Evolutionary conservation across 2,888 invertebrate species (phyloP), one percentile per base, ranked within the genome.

Genomic region (Selenia dentaria): DNA sequence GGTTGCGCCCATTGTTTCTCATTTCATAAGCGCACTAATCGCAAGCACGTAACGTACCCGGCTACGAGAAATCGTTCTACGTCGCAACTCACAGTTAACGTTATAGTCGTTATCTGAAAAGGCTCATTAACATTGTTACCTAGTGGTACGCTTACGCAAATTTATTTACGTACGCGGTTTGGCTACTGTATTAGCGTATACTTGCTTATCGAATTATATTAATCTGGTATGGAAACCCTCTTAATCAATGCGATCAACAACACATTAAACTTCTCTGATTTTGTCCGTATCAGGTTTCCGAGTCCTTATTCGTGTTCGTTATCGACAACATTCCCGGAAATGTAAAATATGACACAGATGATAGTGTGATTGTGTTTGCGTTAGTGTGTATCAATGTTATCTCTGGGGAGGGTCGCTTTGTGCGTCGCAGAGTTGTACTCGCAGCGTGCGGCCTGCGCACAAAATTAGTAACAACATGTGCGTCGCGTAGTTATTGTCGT

Each of bases 381-480:
- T 45, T 49, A 29, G 49, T 40, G 40, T 32, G 49, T 51, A 48
- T 51, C 51, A 31, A 45, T 48, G 48, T 33, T 47, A 52, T 50
- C 45, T 42, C 12, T 31, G 37, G 39, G 32, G 28, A 44, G 42
- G 32, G 43, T 27, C 42, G 43, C 38, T 46, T 53, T 59, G 59
- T 58, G 40, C 52, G 55, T 36, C 25, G 39, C 41, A 56, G 54
- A 34, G 28, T 36, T 42, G 44, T 48, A 27, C 20, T 61, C 82
- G 51, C 85, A 78, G 83, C 85, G 64, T 77, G 84, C 62, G 77
- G 74, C 66, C 74, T 44, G 63, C 51, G 59, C 54, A 60, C 65
- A 61, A 75, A 81, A 83, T 84, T 82, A 82, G 78, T 75, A 69
- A 57, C 64, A 70, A 80, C 82, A 77, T 74, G 71, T 72, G 79